These are phyloP conservation scores for Sebastes taczanowskii DNA, from an alignment of 2,797 vertebrate genomes.

Conservation along the genomic window DNA sequence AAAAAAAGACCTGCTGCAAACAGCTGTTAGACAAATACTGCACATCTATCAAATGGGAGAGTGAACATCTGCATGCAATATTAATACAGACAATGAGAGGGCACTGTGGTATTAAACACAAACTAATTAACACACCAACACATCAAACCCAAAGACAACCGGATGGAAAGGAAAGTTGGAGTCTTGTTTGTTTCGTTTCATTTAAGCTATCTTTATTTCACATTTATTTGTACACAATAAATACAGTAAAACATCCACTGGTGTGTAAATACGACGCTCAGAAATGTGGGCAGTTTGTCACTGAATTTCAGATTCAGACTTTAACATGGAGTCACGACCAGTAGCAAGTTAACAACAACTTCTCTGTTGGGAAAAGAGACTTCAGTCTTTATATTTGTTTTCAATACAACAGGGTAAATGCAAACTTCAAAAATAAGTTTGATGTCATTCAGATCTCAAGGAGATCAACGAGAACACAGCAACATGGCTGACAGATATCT, in stretches of 20 bases:
- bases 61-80: too few species aligned
- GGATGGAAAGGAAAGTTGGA: neutral
- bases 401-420: conserved; percentile 76
- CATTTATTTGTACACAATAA: conserved; percentile 96
- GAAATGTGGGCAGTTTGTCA: conserved; percentile 43
- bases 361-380: conserved; percentile 57
- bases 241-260: conserved; percentile 94
- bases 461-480: conserved; percentile 88
- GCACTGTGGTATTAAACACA: too few species aligned
- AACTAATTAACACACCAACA: too few species aligned
- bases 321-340: conserved; percentile 46
- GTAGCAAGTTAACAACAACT: conserved; percentile 54
- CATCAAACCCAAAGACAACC: too few species aligned
- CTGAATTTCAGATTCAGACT: conserved; percentile 56
- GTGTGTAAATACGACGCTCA: conserved; percentile 76
- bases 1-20: too few species aligned
- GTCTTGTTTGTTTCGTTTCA: neutral
- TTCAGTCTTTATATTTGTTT: conserved; percentile 26
- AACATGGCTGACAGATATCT: conserved; percentile 70
- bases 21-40: too few species aligned
- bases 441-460: conserved; percentile 90
- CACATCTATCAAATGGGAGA: too few species aligned
- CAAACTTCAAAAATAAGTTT: conserved; percentile 95
- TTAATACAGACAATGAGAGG: too few species aligned
- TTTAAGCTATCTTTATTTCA: conserved; percentile 92